Evolutionary conservation across 1,140 invertebrate genomes (phyloP).

Genomic region (Euwallacea fornicatus): DNA sequence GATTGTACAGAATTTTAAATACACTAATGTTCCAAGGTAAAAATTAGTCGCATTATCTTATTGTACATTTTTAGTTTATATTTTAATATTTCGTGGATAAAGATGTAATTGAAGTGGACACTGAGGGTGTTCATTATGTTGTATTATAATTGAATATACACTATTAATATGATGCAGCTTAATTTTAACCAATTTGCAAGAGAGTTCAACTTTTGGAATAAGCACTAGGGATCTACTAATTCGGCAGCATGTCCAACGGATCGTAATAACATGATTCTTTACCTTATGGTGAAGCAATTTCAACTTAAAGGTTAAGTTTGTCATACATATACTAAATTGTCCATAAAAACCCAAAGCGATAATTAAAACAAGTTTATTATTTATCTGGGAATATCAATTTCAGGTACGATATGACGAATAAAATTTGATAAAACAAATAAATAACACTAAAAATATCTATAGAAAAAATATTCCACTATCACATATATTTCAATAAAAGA

Average conservation of each 20-base stretch:
- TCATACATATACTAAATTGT: too few species aligned
- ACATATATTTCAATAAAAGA: background rate
- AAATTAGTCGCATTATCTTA: constrained; percentile 29
- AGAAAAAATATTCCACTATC: constrained; percentile 1
- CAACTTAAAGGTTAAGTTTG: too few species aligned
- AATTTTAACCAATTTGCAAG: too few species aligned
- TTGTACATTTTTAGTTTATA: constrained; percentile 37
- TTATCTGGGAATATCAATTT: background rate
- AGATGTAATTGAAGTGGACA: constrained; percentile 28
- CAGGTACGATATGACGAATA: background rate
- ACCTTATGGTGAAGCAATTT: too few species aligned
- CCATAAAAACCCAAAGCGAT: too few species aligned
- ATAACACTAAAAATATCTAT: background rate
- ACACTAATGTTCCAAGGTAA: constrained; percentile 37
- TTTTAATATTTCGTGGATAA: constrained; percentile 35
- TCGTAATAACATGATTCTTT: too few species aligned
- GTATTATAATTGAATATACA: constrained; percentile 37
- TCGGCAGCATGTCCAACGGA: too few species aligned
- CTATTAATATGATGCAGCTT: constrained; percentile 25
- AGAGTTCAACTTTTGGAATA: too few species aligned
- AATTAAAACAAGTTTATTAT: too few species aligned
- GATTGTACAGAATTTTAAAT: constrained; percentile 39
- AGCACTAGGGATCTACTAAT: too few species aligned
- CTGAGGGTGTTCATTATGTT: constrained; percentile 29
- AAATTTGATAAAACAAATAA: too few species aligned